A percentile compares a stretch with the other conserved stretches of the same genome.
Conservation (phyloP, 2,797 vertebrate genomes). For the Notolepis coatsorum region DNA sequence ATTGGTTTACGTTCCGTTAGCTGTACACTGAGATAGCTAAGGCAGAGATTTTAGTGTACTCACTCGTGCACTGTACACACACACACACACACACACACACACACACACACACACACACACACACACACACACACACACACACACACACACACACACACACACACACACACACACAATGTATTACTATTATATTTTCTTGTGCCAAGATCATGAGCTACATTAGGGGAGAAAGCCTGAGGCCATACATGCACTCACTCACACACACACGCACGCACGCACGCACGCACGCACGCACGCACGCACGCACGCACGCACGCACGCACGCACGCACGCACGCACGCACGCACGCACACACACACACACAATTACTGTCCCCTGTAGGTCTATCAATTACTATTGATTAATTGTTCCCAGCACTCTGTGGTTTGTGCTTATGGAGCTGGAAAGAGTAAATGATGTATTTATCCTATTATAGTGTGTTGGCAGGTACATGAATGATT, state of each 20-base stretch:
- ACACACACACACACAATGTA: not conserved
- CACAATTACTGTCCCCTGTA: not conserved
- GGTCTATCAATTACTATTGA: constrained; percentile 6
- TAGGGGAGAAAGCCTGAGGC: no score
- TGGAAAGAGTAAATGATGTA: constrained; percentile 6
- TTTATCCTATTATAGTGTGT: constrained; percentile 14
- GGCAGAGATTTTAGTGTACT: no score
- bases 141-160: not conserved
- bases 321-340: not conserved
- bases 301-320: not conserved
- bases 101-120: constrained; percentile 20
- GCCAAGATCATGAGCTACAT: no score
- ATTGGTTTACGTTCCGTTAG: no score
- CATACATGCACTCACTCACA: not conserved
- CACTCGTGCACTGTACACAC: not conserved
- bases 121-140: constrained; percentile 6
- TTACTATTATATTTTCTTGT: no score
- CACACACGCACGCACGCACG: not conserved
- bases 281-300: constrained; percentile 26
- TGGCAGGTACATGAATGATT: constrained; percentile 31
- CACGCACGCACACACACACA: not conserved
- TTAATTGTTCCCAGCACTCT: constrained; percentile 11
- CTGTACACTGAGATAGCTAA: no score
- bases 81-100: not conserved
- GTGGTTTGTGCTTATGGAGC: constrained; percentile 17